Evolutionary conservation across 2,797 vertebrate species (phyloP), one percentile per base, ranked within the genome.

Genomic region (Parauchenoglanis punctatus): DNA sequence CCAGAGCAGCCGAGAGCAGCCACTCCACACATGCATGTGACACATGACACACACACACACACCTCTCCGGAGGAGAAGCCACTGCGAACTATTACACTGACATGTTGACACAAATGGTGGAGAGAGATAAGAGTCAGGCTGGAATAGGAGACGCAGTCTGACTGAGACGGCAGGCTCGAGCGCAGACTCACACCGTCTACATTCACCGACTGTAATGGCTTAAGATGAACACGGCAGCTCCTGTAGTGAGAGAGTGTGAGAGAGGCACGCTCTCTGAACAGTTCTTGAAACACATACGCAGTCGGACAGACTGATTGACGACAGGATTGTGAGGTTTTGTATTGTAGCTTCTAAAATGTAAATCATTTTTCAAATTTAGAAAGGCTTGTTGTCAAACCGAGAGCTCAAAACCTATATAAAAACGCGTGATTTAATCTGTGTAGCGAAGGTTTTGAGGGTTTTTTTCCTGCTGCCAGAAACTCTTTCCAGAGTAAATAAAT

Each of bases 1-100:
- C 88, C 86, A 85, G 89, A 90, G 88, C 88, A 85, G 85, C 84
- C 59, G 28, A 68, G 65, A 89, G 87, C 77, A 89, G 87, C 82
- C 82, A 70, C 87, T 75, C 58, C 70, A 68, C 83, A 68, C 81
- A 83, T 23, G 78, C 35, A 81, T 58, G 63, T 46, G 25, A 63
- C 81, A 52, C 81, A 83, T 5, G 12, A 67, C 65, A 70, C 77
- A 81, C 61, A 81, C 15, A 68, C 77, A 81, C 73, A 54, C 82
- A 35, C 31, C 49, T 31, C 80, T 87, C 68, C 4, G 17, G 78
- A 82, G 86, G 58, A 83, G 81, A 87, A 87, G 86, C 78, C 78
- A 73, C 85, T 73, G 49, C 5, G 40, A 87, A 87, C 73, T 84
- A 83, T 83, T 68, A 81, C n/a, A 40, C 87, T 85, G 87, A 85